Percentiles rank a stretch among this genome's conserved stretches.
Conservation (phyloP, 2,888 invertebrate genomes). For the Archaeoteleia sp. region DNA sequence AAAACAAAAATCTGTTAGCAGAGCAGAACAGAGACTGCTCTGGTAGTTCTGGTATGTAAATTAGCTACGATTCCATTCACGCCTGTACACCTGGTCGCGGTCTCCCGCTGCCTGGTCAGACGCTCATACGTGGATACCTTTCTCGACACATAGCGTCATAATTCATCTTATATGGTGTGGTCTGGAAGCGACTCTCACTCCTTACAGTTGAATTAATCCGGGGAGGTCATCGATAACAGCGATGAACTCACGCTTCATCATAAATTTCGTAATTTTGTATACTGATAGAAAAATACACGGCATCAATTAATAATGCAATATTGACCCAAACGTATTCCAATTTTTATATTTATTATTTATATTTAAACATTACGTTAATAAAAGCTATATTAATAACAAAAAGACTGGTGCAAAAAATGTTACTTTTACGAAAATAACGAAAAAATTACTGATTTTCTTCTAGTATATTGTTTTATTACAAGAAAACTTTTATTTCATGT, state of each 20-base stretch:
- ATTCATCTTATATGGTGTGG: constrained; percentile 47
- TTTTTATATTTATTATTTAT: too few species aligned
- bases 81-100: constrained; percentile 64
- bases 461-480: too few species aligned
- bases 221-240: constrained; percentile 21
- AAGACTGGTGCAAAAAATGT: too few species aligned
- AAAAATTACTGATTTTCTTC: too few species aligned
- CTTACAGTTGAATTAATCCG: constrained; percentile 11
- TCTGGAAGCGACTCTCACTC: constrained; percentile 32
- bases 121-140: constrained; percentile 51
- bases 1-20: constrained; percentile 50
- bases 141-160: constrained; percentile 50
- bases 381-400: too few species aligned
- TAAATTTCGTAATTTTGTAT: constrained; percentile 1
- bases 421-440: too few species aligned
- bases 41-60: constrained; percentile 67
- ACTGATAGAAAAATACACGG: not conserved
- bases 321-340: too few species aligned
- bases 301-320: not conserved
- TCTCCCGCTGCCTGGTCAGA: constrained; percentile 62
- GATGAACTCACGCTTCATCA: constrained; percentile 4
- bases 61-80: constrained; percentile 66
- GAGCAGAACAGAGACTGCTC: constrained; percentile 51
- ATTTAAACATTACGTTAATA: too few species aligned
- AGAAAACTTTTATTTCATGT: too few species aligned